Evolutionary conservation across 2,797 vertebrate genomes (phyloP), one percentile per base, ranked within the genome.

Genomic region (Peromyscus eremicus): DNA sequence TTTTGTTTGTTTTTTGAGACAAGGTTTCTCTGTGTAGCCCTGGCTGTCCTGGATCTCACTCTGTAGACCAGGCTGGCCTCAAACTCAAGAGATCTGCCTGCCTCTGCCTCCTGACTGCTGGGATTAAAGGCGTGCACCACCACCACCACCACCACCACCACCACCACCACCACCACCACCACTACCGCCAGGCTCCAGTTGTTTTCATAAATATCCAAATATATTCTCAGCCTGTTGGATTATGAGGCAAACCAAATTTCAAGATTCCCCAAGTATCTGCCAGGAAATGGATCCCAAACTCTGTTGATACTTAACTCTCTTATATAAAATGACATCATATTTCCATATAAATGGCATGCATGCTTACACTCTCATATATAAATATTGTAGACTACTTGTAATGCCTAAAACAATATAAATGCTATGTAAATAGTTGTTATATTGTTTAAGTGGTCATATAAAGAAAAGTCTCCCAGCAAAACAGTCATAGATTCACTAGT

Each of bases 131-230:
- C 23, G 13, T 43, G 37, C 25, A 11, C 37, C 23, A 43, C 21
- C 40, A 75, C 23, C 5, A 5, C 37, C 71, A 25, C 23, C 5
- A 5, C 37, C 71, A 25, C 23, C 5, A 5, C 37, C 71, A 25
- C 23, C 5, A 5, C 37, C 71, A 25, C 23, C 5, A 5, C 37
- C 71, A 25, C n/a, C n/a, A n/a, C n/a, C 25, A 11, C 37, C 23
- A 43, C 21, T 40, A 75, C 23, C 5, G 5, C 37, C 71, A 25
- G 71, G 71, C 23, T 57, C 62, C 29, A 87, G 80, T 79, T 87
- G 37, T 87, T 46, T 86, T 93, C 49, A 87, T 43, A 79, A 87
- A 57, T 80, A 79, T 70, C 29, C 64, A 80, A 79, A 87, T 70
- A 43, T 79, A 87, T 21, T 87, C n/a, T 57, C 14, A 79, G 23